Evolutionary conservation across 2,113 vertebrate species (phyloP).

Genomic region (Clupea harengus): DNA sequence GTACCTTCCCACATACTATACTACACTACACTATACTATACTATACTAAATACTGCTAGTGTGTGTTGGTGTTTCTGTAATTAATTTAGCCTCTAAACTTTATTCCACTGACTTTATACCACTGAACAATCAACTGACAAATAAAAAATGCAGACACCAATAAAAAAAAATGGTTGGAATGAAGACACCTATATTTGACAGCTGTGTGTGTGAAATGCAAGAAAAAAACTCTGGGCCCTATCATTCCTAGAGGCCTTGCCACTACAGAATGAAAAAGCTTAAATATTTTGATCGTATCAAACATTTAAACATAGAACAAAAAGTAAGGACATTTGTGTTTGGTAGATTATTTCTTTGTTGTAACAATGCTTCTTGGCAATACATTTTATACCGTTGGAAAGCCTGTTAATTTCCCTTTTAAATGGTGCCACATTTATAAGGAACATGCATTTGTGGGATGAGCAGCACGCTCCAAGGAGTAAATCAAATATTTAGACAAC

Average conservation of each 20-base stretch:
- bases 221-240: neutral
- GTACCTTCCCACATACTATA: neutral
- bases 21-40: too few relatives aligned
- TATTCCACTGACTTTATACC: neutral
- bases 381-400: too few relatives aligned
- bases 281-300: constrained; percentile 28
- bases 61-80: neutral
- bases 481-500: constrained; percentile 60
- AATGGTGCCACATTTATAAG: too few relatives aligned
- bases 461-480: constrained; percentile 40
- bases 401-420: too few relatives aligned
- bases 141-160: neutral
- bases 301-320: constrained; percentile 56
- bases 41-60: too few relatives aligned
- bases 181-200: neutral
- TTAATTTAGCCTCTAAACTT: neutral
- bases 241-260: neutral
- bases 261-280: constrained; percentile 24
- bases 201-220: neutral
- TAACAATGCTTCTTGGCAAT: too few relatives aligned
- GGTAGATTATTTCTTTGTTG: too few relatives aligned
- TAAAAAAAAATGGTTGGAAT: neutral
- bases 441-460: too few relatives aligned
- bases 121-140: neutral
- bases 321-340: too few relatives aligned